These are phyloP conservation scores for Ophiodon elongatus DNA, from an alignment of 2,113 vertebrate genomes.

Conservation along the genomic window DNA sequence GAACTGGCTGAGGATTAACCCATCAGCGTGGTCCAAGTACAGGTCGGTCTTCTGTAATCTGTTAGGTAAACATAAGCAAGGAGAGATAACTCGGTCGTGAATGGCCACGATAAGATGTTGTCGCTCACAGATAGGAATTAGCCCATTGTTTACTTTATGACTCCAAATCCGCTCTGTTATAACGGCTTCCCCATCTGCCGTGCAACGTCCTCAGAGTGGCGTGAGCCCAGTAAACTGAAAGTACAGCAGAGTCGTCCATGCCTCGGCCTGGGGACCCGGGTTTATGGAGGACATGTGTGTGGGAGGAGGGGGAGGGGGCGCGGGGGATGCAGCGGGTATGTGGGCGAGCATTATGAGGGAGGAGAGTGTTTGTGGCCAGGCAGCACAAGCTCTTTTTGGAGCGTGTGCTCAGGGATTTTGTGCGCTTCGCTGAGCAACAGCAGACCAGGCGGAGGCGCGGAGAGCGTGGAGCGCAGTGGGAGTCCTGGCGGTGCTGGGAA, in stretches of 20 bases:
- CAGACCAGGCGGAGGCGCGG: constrained; percentile 68
- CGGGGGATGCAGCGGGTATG: constrained; percentile 53
- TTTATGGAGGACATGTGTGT: constrained; percentile 3
- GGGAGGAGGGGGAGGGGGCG: constrained; percentile 21
- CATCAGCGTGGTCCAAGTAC: constrained; percentile 9
- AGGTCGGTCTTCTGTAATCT: constrained; percentile 33
- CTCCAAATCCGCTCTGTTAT: constrained; percentile 62
- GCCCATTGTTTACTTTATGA: constrained; percentile 70
- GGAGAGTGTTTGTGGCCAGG: constrained; percentile 43
- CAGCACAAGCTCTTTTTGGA: constrained; percentile 47
- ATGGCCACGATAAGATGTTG: constrained; percentile 43
- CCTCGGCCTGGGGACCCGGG: not conserved
- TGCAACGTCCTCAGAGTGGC: constrained; percentile 6
- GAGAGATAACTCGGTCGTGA: constrained; percentile 30
- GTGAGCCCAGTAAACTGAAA: constrained; percentile 17
- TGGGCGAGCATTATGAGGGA: constrained; percentile 53
- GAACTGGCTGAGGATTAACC: constrained; percentile 49
- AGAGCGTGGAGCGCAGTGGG: constrained; percentile 62
- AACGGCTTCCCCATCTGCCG: constrained; percentile 71
- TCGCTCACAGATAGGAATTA: constrained; percentile 55
- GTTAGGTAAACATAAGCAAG: constrained; percentile 65
- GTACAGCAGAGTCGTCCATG: constrained; percentile 20
- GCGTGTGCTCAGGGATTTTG: constrained; percentile 54
- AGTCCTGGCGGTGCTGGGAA: constrained; percentile 57
- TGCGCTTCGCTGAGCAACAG: constrained; percentile 48